These are phyloP conservation scores for Mobula hypostoma DNA, from an alignment of 2,113 vertebrate genomes.

Conservation along the genomic window DNA sequence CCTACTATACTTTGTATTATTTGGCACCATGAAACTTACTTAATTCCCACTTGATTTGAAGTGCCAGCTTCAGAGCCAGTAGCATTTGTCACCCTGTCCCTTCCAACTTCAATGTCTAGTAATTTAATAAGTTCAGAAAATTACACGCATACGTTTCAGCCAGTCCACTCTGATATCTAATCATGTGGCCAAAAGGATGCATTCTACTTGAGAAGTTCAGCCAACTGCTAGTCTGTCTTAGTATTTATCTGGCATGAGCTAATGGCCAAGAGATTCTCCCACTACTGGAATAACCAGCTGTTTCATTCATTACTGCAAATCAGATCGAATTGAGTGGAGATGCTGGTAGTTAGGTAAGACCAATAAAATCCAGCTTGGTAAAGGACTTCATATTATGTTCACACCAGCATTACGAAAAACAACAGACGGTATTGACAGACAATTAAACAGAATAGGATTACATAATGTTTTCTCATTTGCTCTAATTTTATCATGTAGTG, in stretches of 20 bases:
- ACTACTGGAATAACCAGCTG: not conserved
- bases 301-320: not conserved
- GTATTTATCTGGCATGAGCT: not conserved
- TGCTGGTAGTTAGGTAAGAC: not conserved
- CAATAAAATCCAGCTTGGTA: not conserved
- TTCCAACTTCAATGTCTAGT: not conserved
- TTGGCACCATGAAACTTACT: not conserved
- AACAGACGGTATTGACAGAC: not conserved
- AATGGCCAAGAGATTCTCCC: not conserved
- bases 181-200: not conserved
- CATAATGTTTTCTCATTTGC: not conserved
- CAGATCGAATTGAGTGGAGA: not conserved
- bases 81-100: not conserved
- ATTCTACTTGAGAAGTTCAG: not conserved
- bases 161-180: not conserved
- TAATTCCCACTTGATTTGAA: not conserved
- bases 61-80: not conserved
- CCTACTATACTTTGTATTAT: not conserved
- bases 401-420: not conserved
- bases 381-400: not conserved
- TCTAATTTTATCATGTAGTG: not conserved
- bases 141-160: not conserved
- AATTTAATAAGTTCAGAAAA: not conserved
- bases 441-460: not conserved
- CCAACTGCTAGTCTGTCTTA: not conserved